A percentile compares a stretch with the other conserved stretches of the same genome.
These are phyloP conservation scores for Xiphophorus maculatus DNA, from an alignment of 2,113 vertebrate species.

Conservation along the genomic window DNA sequence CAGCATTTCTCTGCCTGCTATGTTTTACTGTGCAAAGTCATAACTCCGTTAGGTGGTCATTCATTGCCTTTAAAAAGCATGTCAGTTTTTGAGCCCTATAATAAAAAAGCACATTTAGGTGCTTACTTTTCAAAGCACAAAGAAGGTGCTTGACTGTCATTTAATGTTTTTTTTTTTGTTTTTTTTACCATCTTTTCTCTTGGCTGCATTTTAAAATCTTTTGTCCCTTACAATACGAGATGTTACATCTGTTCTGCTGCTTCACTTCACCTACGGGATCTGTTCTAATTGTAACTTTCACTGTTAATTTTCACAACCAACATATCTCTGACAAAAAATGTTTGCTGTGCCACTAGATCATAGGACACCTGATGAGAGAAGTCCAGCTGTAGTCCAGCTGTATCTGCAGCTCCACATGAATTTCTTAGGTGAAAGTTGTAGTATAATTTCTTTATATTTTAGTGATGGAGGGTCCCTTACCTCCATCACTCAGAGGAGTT, in stretches of 20 bases:
- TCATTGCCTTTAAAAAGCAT: conserved; percentile 48
- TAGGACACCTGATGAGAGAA: too few species aligned
- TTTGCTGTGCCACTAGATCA: too few species aligned
- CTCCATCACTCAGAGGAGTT: too few species aligned
- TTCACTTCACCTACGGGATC: too few species aligned
- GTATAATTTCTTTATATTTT: too few species aligned
- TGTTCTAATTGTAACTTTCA: too few species aligned
- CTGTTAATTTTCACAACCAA: too few species aligned
- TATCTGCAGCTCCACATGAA: too few species aligned
- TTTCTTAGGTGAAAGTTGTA: too few species aligned
- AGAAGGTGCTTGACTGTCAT: conserved; percentile 27
- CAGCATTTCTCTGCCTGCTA: conserved; percentile 27
- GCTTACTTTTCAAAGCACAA: conserved; percentile 42
- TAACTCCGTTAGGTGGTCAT: conserved; percentile 45
- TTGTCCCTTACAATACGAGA: background rate
- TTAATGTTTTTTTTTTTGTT: background rate
- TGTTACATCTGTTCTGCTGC: background rate
- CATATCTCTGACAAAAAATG: too few species aligned
- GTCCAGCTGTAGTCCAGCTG: too few species aligned
- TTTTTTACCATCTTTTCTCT: conserved; percentile 6
- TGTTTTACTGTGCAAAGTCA: conserved; percentile 37
- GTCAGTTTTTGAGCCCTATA: conserved; percentile 36
- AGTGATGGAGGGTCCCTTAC: too few species aligned
- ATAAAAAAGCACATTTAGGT: conserved; percentile 32
- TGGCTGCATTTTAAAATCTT: background rate